Percentiles rank a stretch among this genome's conserved stretches.
Conservation (phyloP, 2,888 invertebrate species). For the Odontothrips loti region DNA sequence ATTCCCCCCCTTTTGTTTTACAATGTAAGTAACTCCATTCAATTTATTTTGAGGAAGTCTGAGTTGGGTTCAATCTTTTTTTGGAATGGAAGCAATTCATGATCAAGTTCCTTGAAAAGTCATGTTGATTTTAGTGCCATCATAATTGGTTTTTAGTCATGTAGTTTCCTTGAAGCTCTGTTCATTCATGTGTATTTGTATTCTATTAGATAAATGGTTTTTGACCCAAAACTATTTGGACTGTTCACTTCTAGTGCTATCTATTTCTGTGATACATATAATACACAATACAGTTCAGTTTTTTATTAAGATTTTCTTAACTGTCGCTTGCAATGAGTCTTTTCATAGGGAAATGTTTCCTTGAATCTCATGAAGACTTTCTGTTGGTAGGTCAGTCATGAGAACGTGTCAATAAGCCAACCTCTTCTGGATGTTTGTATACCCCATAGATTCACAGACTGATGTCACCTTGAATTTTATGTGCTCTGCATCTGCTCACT, state of each 20-base stretch:
- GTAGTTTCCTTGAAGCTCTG: too few species aligned
- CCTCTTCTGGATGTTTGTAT: neutral
- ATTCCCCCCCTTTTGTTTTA: too few species aligned
- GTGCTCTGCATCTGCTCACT: neutral
- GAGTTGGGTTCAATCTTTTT: too few species aligned
- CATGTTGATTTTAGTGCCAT: too few species aligned
- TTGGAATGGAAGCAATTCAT: too few species aligned
- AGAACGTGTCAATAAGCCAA: neutral
- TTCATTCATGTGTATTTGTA: neutral
- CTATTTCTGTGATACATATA: slow-evolving; percentile 12
- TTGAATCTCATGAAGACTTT: neutral
- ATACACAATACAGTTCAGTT: neutral
- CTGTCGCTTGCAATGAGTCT: neutral
- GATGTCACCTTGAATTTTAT: neutral
- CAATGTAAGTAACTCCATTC: too few species aligned
- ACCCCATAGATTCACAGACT: neutral
- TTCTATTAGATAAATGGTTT: neutral
- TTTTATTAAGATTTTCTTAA: neutral
- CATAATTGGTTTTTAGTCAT: too few species aligned
- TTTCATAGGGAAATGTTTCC: neutral
- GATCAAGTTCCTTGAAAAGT: too few species aligned
- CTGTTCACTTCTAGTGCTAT: neutral
- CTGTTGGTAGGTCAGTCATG: neutral
- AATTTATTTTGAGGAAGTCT: too few species aligned
- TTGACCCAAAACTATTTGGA: neutral